Evolutionary conservation across 2,113 vertebrate genomes (phyloP), one percentile per base, ranked within the genome.

Genomic region (Crypturellus undulatus): DNA sequence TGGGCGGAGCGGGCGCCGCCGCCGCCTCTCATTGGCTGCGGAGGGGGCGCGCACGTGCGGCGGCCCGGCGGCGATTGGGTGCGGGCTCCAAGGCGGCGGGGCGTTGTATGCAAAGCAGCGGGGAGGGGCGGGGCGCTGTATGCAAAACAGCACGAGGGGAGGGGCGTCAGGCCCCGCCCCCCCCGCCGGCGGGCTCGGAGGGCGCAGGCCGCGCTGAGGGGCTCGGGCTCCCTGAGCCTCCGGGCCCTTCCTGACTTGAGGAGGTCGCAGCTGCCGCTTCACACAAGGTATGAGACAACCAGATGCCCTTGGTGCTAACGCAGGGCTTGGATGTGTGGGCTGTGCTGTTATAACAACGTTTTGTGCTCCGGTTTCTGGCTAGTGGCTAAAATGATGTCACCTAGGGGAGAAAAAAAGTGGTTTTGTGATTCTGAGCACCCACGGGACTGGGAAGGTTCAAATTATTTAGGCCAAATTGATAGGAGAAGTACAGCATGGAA

Each of bases 71-170:
- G 69, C 25, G 63, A 83, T 67, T 52, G 80, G 69, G 18, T 22
- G 59, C 6, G 34, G 25, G 25, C 1, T 19, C 62, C 56, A 21
- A 19, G 51, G 58, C 78, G 82, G 19, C 4, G 82, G 54, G 21
- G 19, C 24, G 2, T 2, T 4, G 4, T 3, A 4, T 12, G 56
- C 1, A 6, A 28, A 65, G 4, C 28, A 16, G 47, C 15, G 7
- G 16, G 4, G 49, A 5, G 20, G 25, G 11, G 30, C 15, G 20
- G 28, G 13, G 21, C 26, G 20, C 2, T 10, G 20, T 17, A 49
- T 49, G 47, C 47, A 49, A 49, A 49, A 17, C 20, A 49, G 45
- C 47, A 3, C 3, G 10, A 10, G 47, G 20, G 47, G 47, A 10
- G 47, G 47, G 19, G 47, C 47, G 47, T 49, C 20, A 43, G 45